phyloP scores from a whole-genome alignment of 1,140 invertebrate genomes.

The Drosophila ironensis region DNA sequence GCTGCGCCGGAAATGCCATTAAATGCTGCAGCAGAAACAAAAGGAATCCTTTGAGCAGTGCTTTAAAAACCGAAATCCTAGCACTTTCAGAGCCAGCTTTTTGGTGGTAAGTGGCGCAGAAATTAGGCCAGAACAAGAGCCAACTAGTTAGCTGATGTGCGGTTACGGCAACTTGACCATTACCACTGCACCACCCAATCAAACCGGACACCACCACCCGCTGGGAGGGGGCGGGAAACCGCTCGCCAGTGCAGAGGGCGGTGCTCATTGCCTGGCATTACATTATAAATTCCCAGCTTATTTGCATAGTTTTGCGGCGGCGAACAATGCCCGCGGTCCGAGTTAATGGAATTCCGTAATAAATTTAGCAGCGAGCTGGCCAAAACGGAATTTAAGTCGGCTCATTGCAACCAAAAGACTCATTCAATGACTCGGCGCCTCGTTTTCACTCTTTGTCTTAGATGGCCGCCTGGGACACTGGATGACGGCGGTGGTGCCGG shows the following conservation, averaged over 20 bases:
- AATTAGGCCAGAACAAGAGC: constrained; percentile 63
- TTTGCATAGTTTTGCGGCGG: constrained; percentile 76
- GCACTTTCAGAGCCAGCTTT: too few relatives aligned
- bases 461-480: neutral
- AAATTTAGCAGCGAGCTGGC: constrained; percentile 67
- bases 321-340: constrained; percentile 63
- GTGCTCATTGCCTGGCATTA: constrained; percentile 55
- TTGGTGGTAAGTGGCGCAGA: constrained; percentile 23
- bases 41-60: too few relatives aligned
- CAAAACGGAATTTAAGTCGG: constrained; percentile 58
- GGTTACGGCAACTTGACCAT: constrained; percentile 50
- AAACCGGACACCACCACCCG: neutral
- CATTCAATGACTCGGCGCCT: constrained; percentile 33
- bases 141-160: constrained; percentile 40
- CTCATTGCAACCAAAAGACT: constrained; percentile 47
- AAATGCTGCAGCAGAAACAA: constrained; percentile 8
- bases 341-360: constrained; percentile 78
- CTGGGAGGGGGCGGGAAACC: too few relatives aligned
- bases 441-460: constrained; percentile 34
- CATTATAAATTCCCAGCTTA: constrained; percentile 76
- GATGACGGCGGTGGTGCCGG: neutral
- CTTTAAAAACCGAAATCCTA: neutral
- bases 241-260: constrained; percentile 18
- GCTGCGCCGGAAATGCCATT: constrained; percentile 4
- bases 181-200: neutral